phyloP scores from a whole-genome alignment of 2,888 invertebrate genomes.

The Digitonthophagus gazella region DNA sequence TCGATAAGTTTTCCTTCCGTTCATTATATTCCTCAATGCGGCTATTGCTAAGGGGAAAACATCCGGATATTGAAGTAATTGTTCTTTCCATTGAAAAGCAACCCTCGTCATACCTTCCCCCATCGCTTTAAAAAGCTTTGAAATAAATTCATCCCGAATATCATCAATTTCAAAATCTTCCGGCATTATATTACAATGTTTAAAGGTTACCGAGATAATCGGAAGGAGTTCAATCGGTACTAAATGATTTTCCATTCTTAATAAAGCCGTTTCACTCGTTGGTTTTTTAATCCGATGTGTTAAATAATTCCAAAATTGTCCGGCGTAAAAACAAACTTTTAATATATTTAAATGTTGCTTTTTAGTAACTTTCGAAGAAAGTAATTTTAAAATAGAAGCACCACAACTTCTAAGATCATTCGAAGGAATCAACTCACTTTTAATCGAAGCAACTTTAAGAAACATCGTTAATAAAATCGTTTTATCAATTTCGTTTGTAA shows the following conservation, averaged over 20 bases:
- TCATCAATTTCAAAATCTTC: slow-evolving; percentile 49
- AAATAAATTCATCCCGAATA: slow-evolving; percentile 59
- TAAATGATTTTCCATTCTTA: slow-evolving; percentile 60
- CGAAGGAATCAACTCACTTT: slow-evolving; percentile 20
- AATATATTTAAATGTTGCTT: slow-evolving; percentile 44
- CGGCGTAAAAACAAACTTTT: slow-evolving; percentile 49
- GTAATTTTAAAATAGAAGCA: slow-evolving; percentile 47
- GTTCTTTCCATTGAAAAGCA: slow-evolving; percentile 43
- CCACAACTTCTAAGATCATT: slow-evolving; percentile 40
- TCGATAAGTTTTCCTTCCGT: slow-evolving; percentile 58
- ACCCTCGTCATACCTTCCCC: slow-evolving; percentile 64
- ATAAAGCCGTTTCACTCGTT: slow-evolving; percentile 39
- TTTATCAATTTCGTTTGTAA: slow-evolving; percentile 54
- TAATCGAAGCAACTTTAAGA: slow-evolving; percentile 29
- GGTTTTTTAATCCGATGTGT: slow-evolving; percentile 43
- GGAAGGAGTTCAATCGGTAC: slow-evolving; percentile 65
- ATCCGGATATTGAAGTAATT: slow-evolving; percentile 48
- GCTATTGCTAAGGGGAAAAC: slow-evolving; percentile 53
- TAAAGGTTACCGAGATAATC: slow-evolving; percentile 54
- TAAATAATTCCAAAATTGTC: slow-evolving; percentile 51
- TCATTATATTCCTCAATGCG: slow-evolving; percentile 58
- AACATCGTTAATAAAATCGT: slow-evolving; percentile 53
- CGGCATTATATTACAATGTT: slow-evolving; percentile 30
- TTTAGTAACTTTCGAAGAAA: slow-evolving; percentile 48
- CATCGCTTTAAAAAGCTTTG: slow-evolving; percentile 61